Evolutionary conservation across 1,140 invertebrate species (phyloP), one percentile per base, ranked within the genome.

Genomic region (Pomacea maculata): DNA sequence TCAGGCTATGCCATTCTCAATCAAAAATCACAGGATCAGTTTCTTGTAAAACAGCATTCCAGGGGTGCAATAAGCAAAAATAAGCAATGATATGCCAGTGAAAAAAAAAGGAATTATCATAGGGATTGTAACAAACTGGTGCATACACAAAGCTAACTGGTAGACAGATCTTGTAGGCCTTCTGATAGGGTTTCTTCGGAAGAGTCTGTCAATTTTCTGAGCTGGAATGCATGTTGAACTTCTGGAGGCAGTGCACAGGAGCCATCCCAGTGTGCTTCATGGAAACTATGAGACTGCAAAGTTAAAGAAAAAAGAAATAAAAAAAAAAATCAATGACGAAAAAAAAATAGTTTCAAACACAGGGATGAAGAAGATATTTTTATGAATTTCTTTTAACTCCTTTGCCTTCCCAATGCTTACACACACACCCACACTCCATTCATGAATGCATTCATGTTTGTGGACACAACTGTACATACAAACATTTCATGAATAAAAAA

Each of bases 221-320:
- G 52, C 64, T 84, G 81, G 71, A 82, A 86, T 4, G 86, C 85
- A 65, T 80, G 75, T 67, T 87, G 85, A 19, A 85, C 52, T 8
- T 87, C 81, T n/a, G 70, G 68, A 25, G 86, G 84, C 14, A 93
- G 84, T 0, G 91, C 92, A 85, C 95, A 95, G 84, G 93, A 93
- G 21, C 95, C 95, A 80, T 93, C 92, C 95, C 95, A 95, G 87
- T 94, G 93, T 72, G 95, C 95, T 89, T 95, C 95, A 71, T 94
- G 93, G 88, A 93, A 94, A 73, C 94, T 94, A 88, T 95, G 95
- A 25, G 94, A 95, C 95, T 95, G 92, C 67, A 94, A 93, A 61
- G 82, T 83, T 87, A 81, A 83, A 84, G 84, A 80, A 72, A 73
- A 19, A 72, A 11, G 64, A 34, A 25, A 25, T 34, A 57, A 17